Evolutionary conservation across 2,113 vertebrate species (phyloP).

Genomic region (Mustela lutreola): DNA sequence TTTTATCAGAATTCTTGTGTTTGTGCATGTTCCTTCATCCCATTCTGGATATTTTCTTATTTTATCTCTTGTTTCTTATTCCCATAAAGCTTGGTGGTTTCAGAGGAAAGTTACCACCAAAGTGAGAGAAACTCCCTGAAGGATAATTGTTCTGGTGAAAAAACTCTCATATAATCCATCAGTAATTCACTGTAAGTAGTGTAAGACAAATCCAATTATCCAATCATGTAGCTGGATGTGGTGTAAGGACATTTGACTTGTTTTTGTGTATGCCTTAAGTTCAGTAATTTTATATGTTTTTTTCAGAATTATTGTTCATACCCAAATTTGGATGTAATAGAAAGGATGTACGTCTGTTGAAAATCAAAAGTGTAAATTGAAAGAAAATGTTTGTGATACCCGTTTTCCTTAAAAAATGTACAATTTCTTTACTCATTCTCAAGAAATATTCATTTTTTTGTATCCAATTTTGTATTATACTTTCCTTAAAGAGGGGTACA

Average conservation of each 20-base stretch:
- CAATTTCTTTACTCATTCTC: slow-evolving; percentile 55
- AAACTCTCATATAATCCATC: background rate
- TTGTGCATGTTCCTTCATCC: background rate
- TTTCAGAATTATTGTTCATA: slow-evolving; percentile 25
- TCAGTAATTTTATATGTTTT: background rate
- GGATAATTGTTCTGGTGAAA: background rate
- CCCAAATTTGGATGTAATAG: slow-evolving; percentile 29
- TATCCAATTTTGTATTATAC: slow-evolving; percentile 52
- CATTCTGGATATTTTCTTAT: background rate
- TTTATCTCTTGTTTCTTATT: background rate
- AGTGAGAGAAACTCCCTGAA: background rate
- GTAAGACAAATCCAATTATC: background rate
- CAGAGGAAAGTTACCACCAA: background rate
- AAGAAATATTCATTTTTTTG: background rate
- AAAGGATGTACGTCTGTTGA: background rate
- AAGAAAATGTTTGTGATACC: slow-evolving; percentile 42
- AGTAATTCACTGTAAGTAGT: background rate
- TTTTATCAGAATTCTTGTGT: slow-evolving; percentile 35
- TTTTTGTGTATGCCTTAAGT: background rate
- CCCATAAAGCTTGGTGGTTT: slow-evolving; percentile 14
- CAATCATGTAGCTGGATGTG: background rate
- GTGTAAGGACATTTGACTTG: background rate
- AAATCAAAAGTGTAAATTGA: slow-evolving; percentile 30
- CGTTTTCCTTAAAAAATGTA: background rate
- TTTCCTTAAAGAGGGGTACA: background rate